Evolutionary conservation across 2,888 invertebrate genomes (phyloP).

Genomic region (Scrobipalpa costella): DNA sequence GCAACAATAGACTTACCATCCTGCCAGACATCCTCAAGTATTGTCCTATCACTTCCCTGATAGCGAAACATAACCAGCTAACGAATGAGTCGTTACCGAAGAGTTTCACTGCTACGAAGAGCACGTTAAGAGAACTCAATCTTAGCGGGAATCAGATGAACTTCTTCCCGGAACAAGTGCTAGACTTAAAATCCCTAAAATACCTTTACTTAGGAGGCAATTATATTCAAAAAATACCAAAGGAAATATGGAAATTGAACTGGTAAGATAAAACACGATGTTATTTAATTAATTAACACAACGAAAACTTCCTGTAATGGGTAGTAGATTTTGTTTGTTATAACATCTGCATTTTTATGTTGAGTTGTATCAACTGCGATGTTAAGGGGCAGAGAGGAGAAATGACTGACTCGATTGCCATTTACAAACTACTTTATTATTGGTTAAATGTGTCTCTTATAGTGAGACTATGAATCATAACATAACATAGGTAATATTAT

Average conservation of each 20-base stretch:
- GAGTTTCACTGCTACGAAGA: slow-evolving; percentile 84
- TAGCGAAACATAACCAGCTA: slow-evolving; percentile 94
- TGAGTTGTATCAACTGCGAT: background rate
- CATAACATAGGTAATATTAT: too few relatives aligned
- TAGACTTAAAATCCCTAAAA: slow-evolving; percentile 88
- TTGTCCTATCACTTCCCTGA: slow-evolving; percentile 88
- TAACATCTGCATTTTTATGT: background rate
- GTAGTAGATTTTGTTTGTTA: background rate
- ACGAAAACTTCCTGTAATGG: background rate
- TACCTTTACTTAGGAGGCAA: slow-evolving; percentile 96
- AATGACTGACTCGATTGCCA: too few relatives aligned
- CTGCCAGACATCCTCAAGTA: slow-evolving; percentile 89
- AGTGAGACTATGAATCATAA: too few relatives aligned
- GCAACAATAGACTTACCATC: slow-evolving; percentile 89
- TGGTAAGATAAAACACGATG: slow-evolving; percentile 46
- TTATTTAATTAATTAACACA: background rate
- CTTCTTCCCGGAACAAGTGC: slow-evolving; percentile 92
- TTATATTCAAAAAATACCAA: slow-evolving; percentile 88
- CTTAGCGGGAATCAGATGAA: slow-evolving; percentile 94
- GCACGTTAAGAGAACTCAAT: slow-evolving; percentile 91
- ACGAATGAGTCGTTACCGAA: slow-evolving; percentile 94
- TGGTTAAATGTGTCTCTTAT: too few relatives aligned
- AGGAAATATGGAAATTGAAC: slow-evolving; percentile 84
- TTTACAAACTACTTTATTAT: too few relatives aligned
- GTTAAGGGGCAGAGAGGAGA: too few relatives aligned